Evolutionary conservation across 2,113 vertebrate genomes (phyloP), one percentile per base, ranked within the genome.

Genomic region (Pangasianodon hypophthalmus): DNA sequence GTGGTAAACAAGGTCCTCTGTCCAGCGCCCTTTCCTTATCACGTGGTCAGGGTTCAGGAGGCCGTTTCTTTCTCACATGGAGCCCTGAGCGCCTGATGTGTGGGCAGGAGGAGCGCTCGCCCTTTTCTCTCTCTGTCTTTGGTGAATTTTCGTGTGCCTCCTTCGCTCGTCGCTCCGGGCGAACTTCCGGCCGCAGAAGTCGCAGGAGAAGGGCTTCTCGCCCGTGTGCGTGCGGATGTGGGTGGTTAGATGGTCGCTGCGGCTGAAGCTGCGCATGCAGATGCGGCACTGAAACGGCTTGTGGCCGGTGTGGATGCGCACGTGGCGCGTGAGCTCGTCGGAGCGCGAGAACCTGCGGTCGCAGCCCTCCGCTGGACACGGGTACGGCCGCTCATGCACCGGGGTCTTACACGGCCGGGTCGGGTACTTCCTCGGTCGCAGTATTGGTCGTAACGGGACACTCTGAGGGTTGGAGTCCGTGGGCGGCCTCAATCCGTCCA

Each of bases 171-270:
- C 98, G 90, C 97, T 98, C 77, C 98, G 93, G 84, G 98, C 98
- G 86, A 99, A 99, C 94, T 98, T 98, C 37, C 98, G 94, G 82
- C 97, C 98, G 32, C 98, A 99, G 95, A 97, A 97, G 91, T 99
- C 98, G 93, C 98, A 99, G 88, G 98, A 97, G 88, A 99, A 98
- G 73, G 98, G 98, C 90, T 99, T 99, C 94, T 99, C 98, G 0
- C 98, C 98, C 0, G 98, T 99, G 96, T 99, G 98, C 8, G 98
- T 98, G 88, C 98, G 98, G 88, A 98, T 98, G 94, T 99, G 98
- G 13, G 98, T 98, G 93, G 97, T 98, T 84, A 98, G 96, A 94
- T 99, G 97, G 95, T 98, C 97, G 88, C 97, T 98, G 54, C 97
- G 97, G 95, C 98, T 98, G 95, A 99, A 99, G 95, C 94, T 97